These are phyloP conservation scores for Spinus pinus DNA, from an alignment of 2,797 vertebrate species.

Conservation along the genomic window DNA sequence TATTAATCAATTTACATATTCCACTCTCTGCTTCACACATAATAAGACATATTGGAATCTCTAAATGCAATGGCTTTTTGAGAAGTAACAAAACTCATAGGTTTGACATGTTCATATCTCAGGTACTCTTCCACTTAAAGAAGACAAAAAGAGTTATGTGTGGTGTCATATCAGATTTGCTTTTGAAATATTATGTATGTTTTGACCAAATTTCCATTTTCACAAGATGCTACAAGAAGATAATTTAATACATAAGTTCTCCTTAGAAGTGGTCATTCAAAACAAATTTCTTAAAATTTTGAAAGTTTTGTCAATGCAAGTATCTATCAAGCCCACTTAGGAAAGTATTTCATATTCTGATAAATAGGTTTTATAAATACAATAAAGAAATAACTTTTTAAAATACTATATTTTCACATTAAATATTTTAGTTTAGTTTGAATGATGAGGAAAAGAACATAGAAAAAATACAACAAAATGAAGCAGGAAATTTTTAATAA, in stretches of 20 bases:
- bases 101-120: background rate
- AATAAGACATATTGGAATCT: background rate
- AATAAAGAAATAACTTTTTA: background rate
- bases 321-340: background rate
- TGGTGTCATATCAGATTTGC: background rate
- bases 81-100: background rate
- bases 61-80: background rate
- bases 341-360: background rate
- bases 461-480: background rate
- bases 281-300: slow-evolving; percentile 5
- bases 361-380: background rate
- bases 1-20: background rate
- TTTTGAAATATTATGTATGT: background rate
- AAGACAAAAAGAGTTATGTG: background rate
- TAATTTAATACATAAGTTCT: background rate
- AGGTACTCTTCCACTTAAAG: background rate
- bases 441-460: background rate
- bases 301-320: background rate
- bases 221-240: background rate
- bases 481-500: background rate
- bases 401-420: background rate
- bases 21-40: background rate
- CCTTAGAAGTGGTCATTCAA: background rate
- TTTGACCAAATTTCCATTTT: slow-evolving; percentile 16
- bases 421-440: background rate